phyloP scores from a whole-genome alignment of 2,888 invertebrate genomes.

The Pandemis heparana region DNA sequence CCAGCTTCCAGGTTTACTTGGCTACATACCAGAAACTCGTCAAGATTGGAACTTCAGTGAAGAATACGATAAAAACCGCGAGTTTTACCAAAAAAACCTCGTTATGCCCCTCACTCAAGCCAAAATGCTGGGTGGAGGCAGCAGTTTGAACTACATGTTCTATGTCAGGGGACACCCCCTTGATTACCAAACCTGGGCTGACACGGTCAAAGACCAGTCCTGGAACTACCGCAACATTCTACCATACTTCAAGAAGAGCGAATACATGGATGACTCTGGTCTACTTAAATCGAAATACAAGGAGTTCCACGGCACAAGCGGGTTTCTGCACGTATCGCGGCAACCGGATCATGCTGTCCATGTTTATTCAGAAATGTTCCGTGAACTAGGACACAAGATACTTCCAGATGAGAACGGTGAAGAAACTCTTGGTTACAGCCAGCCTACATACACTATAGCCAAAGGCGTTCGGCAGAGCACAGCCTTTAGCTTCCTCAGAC shows the following conservation, averaged over 20 bases:
- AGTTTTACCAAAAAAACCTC: conserved; percentile 42
- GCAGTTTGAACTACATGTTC: conserved; percentile 49
- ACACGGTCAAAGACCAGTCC: conserved; percentile 44
- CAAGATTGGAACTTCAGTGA: conserved; percentile 30
- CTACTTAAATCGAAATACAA: conserved; percentile 46
- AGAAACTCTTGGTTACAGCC: conserved; percentile 72
- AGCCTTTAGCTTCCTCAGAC: conserved; percentile 22
- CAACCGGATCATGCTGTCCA: conserved; percentile 47
- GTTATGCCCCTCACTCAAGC: conserved; percentile 46
- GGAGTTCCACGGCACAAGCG: conserved; percentile 66
- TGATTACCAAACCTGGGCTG: conserved; percentile 53
- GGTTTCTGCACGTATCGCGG: conserved; percentile 68
- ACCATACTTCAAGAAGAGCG: conserved; percentile 53
- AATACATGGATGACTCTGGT: conserved; percentile 48
- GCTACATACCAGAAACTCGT: background rate
- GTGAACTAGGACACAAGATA: conserved; percentile 69
- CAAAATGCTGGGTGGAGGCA: conserved; percentile 52
- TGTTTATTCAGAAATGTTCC: conserved; percentile 62
- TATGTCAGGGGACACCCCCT: conserved; percentile 51
- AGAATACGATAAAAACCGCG: conserved; percentile 20
- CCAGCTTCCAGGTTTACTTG: conserved; percentile 28
- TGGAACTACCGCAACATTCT: conserved; percentile 51
- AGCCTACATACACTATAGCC: conserved; percentile 74
- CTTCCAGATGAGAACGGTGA: conserved; percentile 66
- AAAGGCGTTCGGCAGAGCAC: conserved; percentile 43